Evolutionary conservation across 2,113 vertebrate species (phyloP).

Genomic region (Typhlomys cinereus): DNA sequence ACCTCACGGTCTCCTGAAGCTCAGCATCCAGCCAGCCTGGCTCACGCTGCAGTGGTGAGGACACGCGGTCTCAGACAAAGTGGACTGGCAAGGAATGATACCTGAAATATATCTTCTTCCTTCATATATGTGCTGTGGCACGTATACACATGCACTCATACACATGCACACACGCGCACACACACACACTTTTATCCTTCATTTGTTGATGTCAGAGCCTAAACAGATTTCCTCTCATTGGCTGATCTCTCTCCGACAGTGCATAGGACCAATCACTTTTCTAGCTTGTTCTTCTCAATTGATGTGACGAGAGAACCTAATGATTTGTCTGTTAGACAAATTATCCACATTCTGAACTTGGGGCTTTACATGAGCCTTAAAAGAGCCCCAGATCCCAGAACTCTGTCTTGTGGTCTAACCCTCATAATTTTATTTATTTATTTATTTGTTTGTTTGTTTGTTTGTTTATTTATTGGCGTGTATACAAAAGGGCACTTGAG

Average conservation of each 20-base stretch:
- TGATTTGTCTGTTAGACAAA: neutral
- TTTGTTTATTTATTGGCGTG: too few species aligned
- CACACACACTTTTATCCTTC: neutral
- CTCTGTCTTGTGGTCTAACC: neutral
- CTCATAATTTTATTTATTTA: neutral
- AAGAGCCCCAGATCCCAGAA: neutral
- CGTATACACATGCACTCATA: too few species aligned
- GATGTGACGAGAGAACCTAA: neutral
- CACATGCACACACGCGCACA: too few species aligned
- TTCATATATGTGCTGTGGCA: too few species aligned
- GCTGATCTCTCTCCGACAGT: neutral
- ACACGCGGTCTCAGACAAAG: too few species aligned
- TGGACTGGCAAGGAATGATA: too few species aligned
- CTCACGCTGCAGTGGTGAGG: too few species aligned
- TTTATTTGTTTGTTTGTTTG: too few species aligned
- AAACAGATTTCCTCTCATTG: neutral
- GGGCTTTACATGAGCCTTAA: neutral
- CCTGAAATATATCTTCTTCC: too few species aligned
- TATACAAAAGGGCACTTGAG: too few species aligned
- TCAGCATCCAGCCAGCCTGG: too few species aligned
- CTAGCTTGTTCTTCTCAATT: neutral
- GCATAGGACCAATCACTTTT: neutral
- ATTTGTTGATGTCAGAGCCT: neutral
- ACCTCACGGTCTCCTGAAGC: too few species aligned
- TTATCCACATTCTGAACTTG: constrained; percentile 9